Conservation (phyloP, 2,797 vertebrate genomes). For the Anisognathus igniventris region DNA sequence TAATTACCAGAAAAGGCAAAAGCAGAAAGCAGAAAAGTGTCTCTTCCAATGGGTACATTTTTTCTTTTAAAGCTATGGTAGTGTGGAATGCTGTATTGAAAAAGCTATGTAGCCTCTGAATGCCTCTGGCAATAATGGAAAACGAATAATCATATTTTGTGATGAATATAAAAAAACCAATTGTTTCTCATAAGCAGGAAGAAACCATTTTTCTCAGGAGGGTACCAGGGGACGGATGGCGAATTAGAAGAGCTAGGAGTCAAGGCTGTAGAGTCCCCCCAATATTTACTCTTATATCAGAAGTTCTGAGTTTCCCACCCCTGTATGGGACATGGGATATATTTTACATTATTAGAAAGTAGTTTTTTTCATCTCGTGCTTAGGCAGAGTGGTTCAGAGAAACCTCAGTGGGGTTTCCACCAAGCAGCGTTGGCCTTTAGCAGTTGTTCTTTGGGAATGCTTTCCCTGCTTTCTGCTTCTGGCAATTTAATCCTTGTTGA, state of each 20-base stretch:
- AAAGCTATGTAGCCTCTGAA: constrained; percentile 42
- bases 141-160: constrained; percentile 64
- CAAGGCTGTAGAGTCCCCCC: not conserved
- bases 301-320: not conserved
- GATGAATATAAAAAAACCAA: constrained; percentile 43
- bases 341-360: not conserved
- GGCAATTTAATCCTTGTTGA: not conserved
- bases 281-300: not conserved
- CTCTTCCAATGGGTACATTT: constrained; percentile 41
- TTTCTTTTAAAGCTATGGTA: constrained; percentile 60
- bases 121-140: constrained; percentile 62
- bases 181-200: constrained; percentile 30
- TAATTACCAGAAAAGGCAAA: constrained; percentile 64
- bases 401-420: not conserved
- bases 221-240: not conserved
- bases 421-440: not conserved
- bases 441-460: not conserved
- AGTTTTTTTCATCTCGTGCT: fast-evolving
- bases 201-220: constrained; percentile 26
- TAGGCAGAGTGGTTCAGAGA: not conserved
- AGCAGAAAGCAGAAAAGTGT: constrained; percentile 58
- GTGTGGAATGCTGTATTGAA: constrained; percentile 59
- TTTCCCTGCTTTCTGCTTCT: not conserved
- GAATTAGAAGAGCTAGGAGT: not conserved
- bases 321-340: not conserved